A percentile compares a stretch with the other conserved stretches of the same genome.
These are phyloP conservation scores for Eptesicus fuscus DNA, from an alignment of 2,113 vertebrate genomes.

Conservation along the genomic window DNA sequence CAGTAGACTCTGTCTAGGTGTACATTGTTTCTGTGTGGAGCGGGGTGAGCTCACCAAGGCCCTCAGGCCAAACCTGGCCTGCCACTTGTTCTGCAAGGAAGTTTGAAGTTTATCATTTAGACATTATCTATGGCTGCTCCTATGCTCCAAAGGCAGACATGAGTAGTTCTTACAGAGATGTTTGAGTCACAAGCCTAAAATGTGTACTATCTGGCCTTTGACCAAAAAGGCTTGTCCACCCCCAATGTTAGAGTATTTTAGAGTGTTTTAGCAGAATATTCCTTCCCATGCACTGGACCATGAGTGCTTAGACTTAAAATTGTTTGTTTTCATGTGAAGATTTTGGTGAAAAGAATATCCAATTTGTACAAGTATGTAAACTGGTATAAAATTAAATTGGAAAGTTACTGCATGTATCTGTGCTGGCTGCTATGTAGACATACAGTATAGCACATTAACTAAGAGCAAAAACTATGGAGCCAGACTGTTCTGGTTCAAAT, in stretches of 20 bases:
- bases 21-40: not conserved
- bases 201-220: not conserved
- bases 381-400: not conserved
- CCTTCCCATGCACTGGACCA: not conserved
- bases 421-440: not conserved
- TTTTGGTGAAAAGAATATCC: not conserved
- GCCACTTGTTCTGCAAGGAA: not conserved
- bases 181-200: not conserved
- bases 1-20: not conserved
- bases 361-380: not conserved
- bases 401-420: not conserved
- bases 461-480: not conserved
- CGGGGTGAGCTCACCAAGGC: not conserved
- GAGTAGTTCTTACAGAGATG: not conserved
- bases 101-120: not conserved
- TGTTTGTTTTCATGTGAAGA: not conserved
- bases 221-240: not conserved
- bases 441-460: not conserved
- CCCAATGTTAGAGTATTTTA: not conserved
- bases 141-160: not conserved
- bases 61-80: not conserved
- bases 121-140: not conserved
- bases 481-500: not conserved
- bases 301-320: slow-evolving; percentile 6
- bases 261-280: not conserved